Evolutionary conservation across 2,888 invertebrate genomes (phyloP).

Genomic region (Himalopsyche tibetana): DNA sequence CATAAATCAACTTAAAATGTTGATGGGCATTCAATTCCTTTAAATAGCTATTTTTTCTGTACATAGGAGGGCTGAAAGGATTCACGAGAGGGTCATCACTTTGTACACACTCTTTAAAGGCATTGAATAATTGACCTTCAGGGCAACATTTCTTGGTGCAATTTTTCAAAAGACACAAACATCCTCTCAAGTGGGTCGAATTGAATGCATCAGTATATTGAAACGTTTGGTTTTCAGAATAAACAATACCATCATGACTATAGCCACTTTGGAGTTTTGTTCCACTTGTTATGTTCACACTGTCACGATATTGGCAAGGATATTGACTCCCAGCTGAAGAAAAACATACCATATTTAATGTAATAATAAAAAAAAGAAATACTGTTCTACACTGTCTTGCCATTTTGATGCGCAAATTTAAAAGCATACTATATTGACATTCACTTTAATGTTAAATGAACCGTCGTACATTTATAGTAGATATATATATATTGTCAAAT

Average conservation of each 20-base stretch:
- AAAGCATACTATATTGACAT: too few relatives aligned
- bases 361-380: too few relatives aligned
- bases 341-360: too few relatives aligned
- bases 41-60: neutral
- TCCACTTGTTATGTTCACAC: neutral
- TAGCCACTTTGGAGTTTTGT: neutral
- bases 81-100: conserved; percentile 41
- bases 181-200: conserved; percentile 2
- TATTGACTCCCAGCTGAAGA: too few relatives aligned
- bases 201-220: neutral
- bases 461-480: too few relatives aligned
- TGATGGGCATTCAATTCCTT: too few relatives aligned
- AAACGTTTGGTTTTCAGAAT: neutral
- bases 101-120: neutral
- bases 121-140: neutral
- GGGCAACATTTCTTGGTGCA: conserved; percentile 52
- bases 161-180: conserved; percentile 12
- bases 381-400: too few relatives aligned
- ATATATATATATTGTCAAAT: too few relatives aligned
- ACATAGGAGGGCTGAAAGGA: conserved; percentile 50
- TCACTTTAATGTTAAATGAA: too few relatives aligned
- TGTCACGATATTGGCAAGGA: neutral
- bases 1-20: too few relatives aligned
- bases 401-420: too few relatives aligned
- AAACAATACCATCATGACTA: neutral